These are phyloP conservation scores for Subanguina moxae DNA, from an alignment of 1,140 invertebrate genomes.

Conservation along the genomic window DNA sequence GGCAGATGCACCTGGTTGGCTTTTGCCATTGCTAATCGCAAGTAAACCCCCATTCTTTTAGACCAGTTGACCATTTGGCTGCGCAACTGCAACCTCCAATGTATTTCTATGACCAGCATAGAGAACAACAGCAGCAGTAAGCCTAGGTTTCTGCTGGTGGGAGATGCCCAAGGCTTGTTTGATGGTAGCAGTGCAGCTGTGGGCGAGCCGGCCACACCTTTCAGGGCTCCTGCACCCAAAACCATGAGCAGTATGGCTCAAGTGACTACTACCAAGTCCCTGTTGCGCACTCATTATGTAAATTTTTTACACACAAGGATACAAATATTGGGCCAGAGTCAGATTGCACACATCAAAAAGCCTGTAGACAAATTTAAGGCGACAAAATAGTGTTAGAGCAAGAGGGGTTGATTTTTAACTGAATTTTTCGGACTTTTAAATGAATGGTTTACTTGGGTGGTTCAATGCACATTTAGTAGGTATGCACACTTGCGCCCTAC, in stretches of 20 bases:
- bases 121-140: slow-evolving; percentile 25
- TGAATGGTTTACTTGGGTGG: too few species aligned
- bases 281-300: slow-evolving; percentile 21
- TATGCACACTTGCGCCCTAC: too few species aligned
- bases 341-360: too few species aligned
- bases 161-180: slow-evolving; percentile 30
- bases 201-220: neutral
- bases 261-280: slow-evolving; percentile 15
- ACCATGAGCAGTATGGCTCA: slow-evolving; percentile 6
- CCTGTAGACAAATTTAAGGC: too few species aligned
- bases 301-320: too few species aligned
- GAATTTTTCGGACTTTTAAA: too few species aligned
- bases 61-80: slow-evolving; percentile 38
- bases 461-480: too few species aligned
- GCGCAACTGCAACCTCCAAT: slow-evolving; percentile 35
- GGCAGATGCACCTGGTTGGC: slow-evolving; percentile 29
- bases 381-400: too few species aligned
- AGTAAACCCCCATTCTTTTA: too few species aligned
- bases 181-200: slow-evolving; percentile 13
- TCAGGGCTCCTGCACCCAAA: slow-evolving; percentile 7
- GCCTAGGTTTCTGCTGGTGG: slow-evolving; percentile 41
- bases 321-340: too few species aligned
- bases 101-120: slow-evolving; percentile 26
- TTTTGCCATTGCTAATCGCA: too few species aligned
- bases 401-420: too few species aligned